Percentiles rank a stretch among this genome's conserved stretches.
phyloP scores from a whole-genome alignment of 1,140 invertebrate species.

The Macrocentrus cingulum region DNA sequence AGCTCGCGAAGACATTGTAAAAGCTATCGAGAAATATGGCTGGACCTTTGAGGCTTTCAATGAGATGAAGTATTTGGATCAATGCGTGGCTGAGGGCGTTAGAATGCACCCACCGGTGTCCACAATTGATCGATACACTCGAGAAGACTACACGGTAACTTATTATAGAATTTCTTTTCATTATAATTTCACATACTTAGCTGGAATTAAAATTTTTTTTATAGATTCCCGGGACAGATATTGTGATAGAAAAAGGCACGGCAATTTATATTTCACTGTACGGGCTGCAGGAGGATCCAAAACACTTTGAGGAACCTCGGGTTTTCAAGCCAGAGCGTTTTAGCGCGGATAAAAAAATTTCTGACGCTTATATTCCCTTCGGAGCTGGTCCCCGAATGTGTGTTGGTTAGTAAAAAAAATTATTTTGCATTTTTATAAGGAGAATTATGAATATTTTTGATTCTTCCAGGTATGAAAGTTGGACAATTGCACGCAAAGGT shows the following conservation, averaged over 20 bases:
- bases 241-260: slow-evolving; percentile 45
- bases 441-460: slow-evolving; percentile 3
- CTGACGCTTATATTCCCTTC: slow-evolving; percentile 39
- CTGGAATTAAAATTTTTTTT: no score
- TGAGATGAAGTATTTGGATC: slow-evolving; percentile 50
- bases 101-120: slow-evolving; percentile 65
- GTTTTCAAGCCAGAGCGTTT: slow-evolving; percentile 44
- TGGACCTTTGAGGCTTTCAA: slow-evolving; percentile 45
- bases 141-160: slow-evolving; percentile 53
- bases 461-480: slow-evolving; percentile 63
- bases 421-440: neutral
- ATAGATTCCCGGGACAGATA: slow-evolving; percentile 46
- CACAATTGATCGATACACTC: slow-evolving; percentile 58
- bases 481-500: slow-evolving; percentile 69
- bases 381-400: slow-evolving; percentile 39
- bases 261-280: slow-evolving; percentile 35
- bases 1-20: slow-evolving; percentile 63
- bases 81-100: slow-evolving; percentile 48
- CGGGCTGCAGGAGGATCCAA: slow-evolving; percentile 53
- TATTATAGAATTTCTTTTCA: no score
- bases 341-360: slow-evolving; percentile 31
- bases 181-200: no score
- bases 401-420: slow-evolving; percentile 31
- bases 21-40: slow-evolving; percentile 45
- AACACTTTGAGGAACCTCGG: slow-evolving; percentile 38